These are phyloP conservation scores for Nowickia ferox DNA, from an alignment of 2,888 invertebrate species.

Conservation along the genomic window DNA sequence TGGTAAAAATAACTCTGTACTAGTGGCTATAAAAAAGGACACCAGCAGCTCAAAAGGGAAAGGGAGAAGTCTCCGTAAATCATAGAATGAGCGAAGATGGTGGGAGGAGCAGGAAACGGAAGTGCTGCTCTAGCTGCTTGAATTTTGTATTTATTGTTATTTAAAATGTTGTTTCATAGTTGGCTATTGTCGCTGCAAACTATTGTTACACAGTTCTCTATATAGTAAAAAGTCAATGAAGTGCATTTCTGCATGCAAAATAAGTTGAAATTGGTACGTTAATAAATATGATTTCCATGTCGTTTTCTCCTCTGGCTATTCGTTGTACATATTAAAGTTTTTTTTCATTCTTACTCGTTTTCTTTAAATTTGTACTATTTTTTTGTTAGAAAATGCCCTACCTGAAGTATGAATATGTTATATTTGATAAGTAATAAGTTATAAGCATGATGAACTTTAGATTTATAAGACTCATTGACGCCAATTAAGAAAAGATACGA, in stretches of 20 bases:
- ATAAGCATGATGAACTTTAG: no score
- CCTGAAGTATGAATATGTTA: not conserved
- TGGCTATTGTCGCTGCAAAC: slow-evolving; percentile 36
- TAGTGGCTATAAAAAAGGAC: not conserved
- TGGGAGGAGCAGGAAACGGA: slow-evolving; percentile 61
- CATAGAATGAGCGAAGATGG: not conserved
- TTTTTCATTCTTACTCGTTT: not conserved
- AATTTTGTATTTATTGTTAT: slow-evolving; percentile 63
- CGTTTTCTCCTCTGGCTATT: slow-evolving; percentile 30
- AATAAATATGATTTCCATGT: slow-evolving; percentile 66
- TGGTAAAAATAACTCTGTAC: slow-evolving; percentile 20
- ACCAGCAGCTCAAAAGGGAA: not conserved
- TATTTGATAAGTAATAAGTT: no score
- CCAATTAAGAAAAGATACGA: no score
- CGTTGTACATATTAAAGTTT: not conserved
- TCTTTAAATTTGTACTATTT: not conserved
- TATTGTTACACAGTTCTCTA: slow-evolving; percentile 6
- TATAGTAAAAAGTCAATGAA: slow-evolving; percentile 66
- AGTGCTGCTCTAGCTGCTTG: slow-evolving; percentile 58
- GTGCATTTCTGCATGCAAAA: slow-evolving; percentile 70
- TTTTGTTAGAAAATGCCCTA: not conserved
- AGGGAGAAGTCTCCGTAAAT: slow-evolving; percentile 8
- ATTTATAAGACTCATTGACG: no score
- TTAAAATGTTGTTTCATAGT: slow-evolving; percentile 46
- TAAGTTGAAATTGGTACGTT: slow-evolving; percentile 69